Percentiles rank a stretch among this genome's conserved stretches.
phyloP scores from a whole-genome alignment of 2,888 invertebrate genomes.

The Volucella inanis region DNA sequence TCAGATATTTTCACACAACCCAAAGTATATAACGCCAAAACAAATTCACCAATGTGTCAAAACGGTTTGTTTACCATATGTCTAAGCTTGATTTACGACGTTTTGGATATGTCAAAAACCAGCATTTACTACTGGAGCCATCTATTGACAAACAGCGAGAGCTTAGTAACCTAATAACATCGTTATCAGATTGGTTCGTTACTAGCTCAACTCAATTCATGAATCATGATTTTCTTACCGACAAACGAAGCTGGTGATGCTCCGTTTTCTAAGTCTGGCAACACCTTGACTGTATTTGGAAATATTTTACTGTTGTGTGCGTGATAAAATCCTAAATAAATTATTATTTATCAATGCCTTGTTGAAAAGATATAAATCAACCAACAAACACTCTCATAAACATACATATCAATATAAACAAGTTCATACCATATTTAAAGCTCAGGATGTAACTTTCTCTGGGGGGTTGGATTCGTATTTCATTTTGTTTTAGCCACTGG shows the following conservation, averaged over 20 bases:
- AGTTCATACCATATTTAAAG: not conserved
- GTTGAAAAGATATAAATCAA: slow-evolving; percentile 37
- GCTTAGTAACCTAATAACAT: no score
- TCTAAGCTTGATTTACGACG: no score
- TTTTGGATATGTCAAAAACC: no score
- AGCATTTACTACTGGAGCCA: no score
- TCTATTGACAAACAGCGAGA: no score
- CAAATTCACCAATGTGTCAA: no score
- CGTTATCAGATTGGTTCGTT: no score
- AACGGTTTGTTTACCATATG: no score
- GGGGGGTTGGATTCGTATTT: slow-evolving; percentile 26
- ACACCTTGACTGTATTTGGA: not conserved
- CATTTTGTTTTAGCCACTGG: slow-evolving; percentile 18
- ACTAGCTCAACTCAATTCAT: no score
- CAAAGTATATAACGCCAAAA: no score
- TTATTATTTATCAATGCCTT: slow-evolving; percentile 66
- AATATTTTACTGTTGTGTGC: slow-evolving; percentile 42
- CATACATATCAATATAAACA: not conserved
- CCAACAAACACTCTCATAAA: slow-evolving; percentile 26
- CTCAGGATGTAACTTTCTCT: not conserved
- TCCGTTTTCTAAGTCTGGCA: slow-evolving; percentile 10
- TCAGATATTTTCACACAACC: no score
- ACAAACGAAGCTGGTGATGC: not conserved
- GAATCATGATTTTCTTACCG: no score
- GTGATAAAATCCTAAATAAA: slow-evolving; percentile 66